These are phyloP conservation scores for Hyles euphorbiae DNA, from an alignment of 1,140 invertebrate species.

Conservation along the genomic window DNA sequence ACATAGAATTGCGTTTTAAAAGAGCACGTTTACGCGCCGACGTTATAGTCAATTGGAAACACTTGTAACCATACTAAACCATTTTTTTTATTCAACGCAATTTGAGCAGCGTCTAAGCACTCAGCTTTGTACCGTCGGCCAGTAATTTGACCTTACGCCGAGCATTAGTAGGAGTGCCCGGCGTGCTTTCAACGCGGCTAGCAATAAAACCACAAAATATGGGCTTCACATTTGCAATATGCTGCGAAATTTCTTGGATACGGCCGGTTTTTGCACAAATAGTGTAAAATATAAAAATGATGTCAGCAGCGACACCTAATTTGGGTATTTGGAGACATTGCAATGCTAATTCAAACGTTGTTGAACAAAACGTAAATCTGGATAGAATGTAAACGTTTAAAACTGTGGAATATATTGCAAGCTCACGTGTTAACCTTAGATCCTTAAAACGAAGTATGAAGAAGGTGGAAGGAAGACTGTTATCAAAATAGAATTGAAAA, in stretches of 20 bases:
- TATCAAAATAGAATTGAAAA: too few species aligned
- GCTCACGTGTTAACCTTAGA: too few species aligned
- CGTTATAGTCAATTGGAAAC: constrained; percentile 27
- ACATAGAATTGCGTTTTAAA: constrained; percentile 6
- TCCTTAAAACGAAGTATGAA: too few species aligned
- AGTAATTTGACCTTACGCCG: constrained; percentile 47
- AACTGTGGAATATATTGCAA: too few species aligned
- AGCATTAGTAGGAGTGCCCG: constrained; percentile 40
- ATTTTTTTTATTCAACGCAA: constrained; percentile 40
- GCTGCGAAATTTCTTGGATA: constrained; percentile 29
- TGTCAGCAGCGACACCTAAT: background rate
- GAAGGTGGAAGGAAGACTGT: too few species aligned
- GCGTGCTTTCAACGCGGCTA: constrained; percentile 37
- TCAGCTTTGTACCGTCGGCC: constrained; percentile 22
- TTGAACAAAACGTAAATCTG: too few species aligned
- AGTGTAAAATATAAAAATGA: background rate
- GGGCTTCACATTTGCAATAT: constrained; percentile 27
- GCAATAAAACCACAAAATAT: constrained; percentile 40
- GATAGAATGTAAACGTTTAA: too few species aligned
- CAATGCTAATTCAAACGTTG: too few species aligned
- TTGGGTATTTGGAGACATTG: background rate
- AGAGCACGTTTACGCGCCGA: constrained; percentile 7
- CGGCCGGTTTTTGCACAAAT: constrained; percentile 17
- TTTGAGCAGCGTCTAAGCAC: constrained; percentile 36
- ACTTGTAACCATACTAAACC: constrained; percentile 30